Base-by-base conservation (phyloP, 2,113 vertebrate species). In the Struthio camelus region DNA sequence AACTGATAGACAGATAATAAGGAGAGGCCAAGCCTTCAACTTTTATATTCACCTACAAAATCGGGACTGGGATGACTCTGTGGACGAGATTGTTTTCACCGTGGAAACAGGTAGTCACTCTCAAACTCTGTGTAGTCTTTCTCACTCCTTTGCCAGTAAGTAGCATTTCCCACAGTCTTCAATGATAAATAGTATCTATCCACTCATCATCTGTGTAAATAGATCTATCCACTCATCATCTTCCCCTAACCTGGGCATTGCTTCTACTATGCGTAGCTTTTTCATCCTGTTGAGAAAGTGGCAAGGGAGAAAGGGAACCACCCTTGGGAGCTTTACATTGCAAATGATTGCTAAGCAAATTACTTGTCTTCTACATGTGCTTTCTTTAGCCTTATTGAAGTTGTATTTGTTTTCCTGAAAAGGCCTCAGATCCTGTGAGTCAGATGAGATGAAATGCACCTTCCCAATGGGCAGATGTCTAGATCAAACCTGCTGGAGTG, bases 351-450 rank as follows among this genome's bases (percentile, higher is more conserved):
- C 79, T 87, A 92, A 66, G 27, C 42, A 95, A 90, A 95, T 81
- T 66, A 58, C 44, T 69, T 56, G 44, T 67, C 28, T 90, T 85
- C 94, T 84, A 92, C 95, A 83, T 84, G 23, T 89, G 59, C 48
- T 89, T 96, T 91, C 38, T 90, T 94, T 85, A 93, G 48, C 59
- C 86, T 95, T 71, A 94, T 61, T 87, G 46, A 90, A 76, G 44
- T 83, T 90, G 18, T 81, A 46, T 87, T 91, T 93, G 28, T 91
- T 97, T 93, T 90, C 50, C 65, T 70, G 30, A 84, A 96, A 78
- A 97, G 95, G 95, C 38, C 77, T 93, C 62, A 93, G 92, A 95
- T 80, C 94, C n/a, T 96, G 89, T 14, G 96, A 98, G 79, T 97
- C 96, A 38, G 95, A 82, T 25, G 95, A 93, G 83, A 97, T 96